Percentiles rank a stretch among this genome's conserved stretches.
Evolutionary conservation across 2,113 vertebrate species (phyloP).

Genomic region (Rhadina sibilatrix): DNA sequence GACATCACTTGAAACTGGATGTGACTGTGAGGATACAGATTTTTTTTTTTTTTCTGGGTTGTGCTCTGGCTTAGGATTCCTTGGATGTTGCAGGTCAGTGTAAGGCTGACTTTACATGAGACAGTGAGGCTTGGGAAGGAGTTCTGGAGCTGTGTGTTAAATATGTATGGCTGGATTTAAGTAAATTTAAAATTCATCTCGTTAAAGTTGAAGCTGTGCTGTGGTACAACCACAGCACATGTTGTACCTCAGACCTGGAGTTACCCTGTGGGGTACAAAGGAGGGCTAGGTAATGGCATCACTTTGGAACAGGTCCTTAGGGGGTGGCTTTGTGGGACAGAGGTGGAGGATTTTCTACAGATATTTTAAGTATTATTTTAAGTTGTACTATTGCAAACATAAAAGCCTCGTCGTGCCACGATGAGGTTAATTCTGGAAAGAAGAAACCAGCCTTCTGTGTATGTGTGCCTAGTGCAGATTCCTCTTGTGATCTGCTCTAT

Average conservation of each 20-base stretch:
- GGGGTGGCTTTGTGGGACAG: neutral
- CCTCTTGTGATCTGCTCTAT: neutral
- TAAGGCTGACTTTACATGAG: neutral
- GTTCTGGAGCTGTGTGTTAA: neutral
- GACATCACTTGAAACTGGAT: neutral
- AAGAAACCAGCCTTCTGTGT: neutral
- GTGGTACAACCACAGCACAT: neutral
- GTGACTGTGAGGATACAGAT: neutral
- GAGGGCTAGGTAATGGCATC: neutral
- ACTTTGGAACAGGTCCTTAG: neutral
- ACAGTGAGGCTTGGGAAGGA: neutral
- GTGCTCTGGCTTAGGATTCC: neutral
- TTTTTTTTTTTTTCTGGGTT: neutral
- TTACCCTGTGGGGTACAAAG: neutral
- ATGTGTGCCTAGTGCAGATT: neutral
- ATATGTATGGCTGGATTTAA: neutral
- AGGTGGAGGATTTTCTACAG: neutral
- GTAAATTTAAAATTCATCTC: neutral
- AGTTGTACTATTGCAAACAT: neutral
- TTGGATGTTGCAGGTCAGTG: neutral
- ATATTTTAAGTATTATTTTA: neutral
- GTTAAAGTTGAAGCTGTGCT: neutral
- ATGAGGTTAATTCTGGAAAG: neutral
- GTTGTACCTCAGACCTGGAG: neutral
- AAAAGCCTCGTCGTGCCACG: neutral